These are phyloP conservation scores for Ceriagrion tenellum DNA, from an alignment of 2,888 invertebrate genomes.

Conservation along the genomic window DNA sequence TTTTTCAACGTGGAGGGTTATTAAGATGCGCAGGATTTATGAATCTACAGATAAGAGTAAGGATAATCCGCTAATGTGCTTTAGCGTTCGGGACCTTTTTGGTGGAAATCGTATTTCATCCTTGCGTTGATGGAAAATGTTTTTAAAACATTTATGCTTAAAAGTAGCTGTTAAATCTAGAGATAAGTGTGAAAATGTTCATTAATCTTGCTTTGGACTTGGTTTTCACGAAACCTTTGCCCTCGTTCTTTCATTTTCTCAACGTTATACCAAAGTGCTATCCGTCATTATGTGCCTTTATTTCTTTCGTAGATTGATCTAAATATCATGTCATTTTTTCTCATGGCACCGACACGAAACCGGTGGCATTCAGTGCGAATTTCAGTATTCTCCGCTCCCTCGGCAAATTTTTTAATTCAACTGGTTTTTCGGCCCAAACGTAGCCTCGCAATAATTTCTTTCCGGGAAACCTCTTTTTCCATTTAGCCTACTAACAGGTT, in stretches of 20 bases:
- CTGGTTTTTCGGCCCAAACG: background rate
- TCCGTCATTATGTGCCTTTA: background rate
- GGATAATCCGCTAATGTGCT: conserved; percentile 21
- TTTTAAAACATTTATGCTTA: background rate
- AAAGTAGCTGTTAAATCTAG: background rate
- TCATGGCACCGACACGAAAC: background rate
- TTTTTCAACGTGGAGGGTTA: background rate
- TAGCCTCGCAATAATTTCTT: background rate
- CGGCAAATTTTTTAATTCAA: background rate
- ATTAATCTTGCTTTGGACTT: background rate
- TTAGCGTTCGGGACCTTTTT: background rate
- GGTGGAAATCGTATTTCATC: background rate
- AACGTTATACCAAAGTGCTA: background rate
- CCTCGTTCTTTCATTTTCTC: background rate
- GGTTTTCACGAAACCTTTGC: background rate
- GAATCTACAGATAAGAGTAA: conserved; percentile 11
- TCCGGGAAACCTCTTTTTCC: conserved; percentile 10
- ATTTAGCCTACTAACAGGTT: conserved; percentile 36
- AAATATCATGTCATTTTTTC: background rate
- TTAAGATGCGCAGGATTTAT: conserved; percentile 24
- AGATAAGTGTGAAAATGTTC: background rate
- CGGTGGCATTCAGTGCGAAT: background rate
- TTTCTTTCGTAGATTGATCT: background rate
- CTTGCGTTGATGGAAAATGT: background rate
- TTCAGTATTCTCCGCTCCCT: background rate